These are phyloP conservation scores for Mus spicilegus DNA, from an alignment of 2,113 vertebrate species.

Conservation along the genomic window DNA sequence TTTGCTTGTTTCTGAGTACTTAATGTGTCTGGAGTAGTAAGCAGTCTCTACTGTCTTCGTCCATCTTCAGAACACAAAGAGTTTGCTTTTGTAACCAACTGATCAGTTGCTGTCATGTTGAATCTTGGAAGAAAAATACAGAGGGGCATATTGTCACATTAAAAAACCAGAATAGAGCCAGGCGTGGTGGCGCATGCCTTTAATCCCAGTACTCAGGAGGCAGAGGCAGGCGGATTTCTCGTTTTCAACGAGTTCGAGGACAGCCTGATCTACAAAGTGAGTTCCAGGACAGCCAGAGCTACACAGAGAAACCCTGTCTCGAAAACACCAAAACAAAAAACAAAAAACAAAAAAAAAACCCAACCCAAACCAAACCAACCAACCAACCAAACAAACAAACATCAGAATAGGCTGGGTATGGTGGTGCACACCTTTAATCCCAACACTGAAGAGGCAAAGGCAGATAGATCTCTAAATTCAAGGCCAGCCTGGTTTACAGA, in stretches of 20 bases:
- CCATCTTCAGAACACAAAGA: conserved; percentile 8
- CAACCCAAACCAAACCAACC: no score
- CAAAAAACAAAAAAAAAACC: no score
- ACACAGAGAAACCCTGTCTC: no score
- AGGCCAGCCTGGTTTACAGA: not conserved
- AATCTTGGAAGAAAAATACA: conserved; percentile 2
- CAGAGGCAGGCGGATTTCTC: not conserved
- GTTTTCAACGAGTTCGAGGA: not conserved
- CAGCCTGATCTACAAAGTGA: not conserved
- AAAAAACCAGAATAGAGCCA: not conserved
- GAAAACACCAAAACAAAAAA: no score
- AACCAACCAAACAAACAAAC: not conserved
- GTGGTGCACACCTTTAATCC: not conserved
- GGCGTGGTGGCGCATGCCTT: not conserved
- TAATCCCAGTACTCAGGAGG: not conserved
- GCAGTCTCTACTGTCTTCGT: not conserved
- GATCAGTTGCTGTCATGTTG: not conserved
- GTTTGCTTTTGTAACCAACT: not conserved
- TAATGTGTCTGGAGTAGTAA: conserved; percentile 7
- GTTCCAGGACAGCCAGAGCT: no score
- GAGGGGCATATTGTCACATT: not conserved
- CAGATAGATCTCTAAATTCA: not conserved
- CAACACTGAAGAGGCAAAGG: not conserved
- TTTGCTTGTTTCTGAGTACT: conserved; percentile 27
- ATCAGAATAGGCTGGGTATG: not conserved